Conservation (phyloP, 2,797 vertebrate species). For the Discoglossus pictus region DNA sequence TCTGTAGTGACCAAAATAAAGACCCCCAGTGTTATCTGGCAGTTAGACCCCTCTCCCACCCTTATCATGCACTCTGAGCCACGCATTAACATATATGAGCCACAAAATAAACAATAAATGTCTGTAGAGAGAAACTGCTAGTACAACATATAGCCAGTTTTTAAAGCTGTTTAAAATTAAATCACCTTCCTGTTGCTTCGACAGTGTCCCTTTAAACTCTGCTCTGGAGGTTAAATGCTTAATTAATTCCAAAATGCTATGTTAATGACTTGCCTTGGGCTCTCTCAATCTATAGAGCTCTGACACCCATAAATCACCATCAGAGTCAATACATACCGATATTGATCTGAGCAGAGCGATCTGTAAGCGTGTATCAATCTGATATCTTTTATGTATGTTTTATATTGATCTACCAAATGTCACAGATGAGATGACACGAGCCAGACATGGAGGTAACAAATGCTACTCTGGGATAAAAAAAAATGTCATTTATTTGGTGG, state of each 20-base stretch:
- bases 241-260: constrained; percentile 18
- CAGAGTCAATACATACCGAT: constrained; percentile 10
- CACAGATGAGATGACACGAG: neutral
- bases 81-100: too few species aligned
- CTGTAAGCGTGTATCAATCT: constrained; percentile 28
- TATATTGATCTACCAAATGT: constrained; percentile 23
- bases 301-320: constrained; percentile 32
- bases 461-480: too few species aligned
- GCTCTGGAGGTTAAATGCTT: constrained; percentile 22
- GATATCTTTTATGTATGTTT: constrained; percentile 14
- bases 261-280: constrained; percentile 5
- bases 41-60: too few species aligned
- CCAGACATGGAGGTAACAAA: too few species aligned
- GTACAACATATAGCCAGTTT: too few species aligned
- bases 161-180: too few species aligned
- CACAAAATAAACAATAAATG: too few species aligned
- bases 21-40: too few species aligned
- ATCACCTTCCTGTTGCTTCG: neutral
- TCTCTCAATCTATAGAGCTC: constrained; percentile 7
- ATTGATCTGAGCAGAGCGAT: constrained; percentile 26
- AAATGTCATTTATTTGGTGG: too few species aligned
- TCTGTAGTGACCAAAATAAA: too few species aligned
- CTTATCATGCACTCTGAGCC: too few species aligned
- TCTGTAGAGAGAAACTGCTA: too few species aligned
- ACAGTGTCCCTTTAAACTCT: neutral